Evolutionary conservation across 2,888 invertebrate genomes (phyloP).

Genomic region (Deilephila porcellus): DNA sequence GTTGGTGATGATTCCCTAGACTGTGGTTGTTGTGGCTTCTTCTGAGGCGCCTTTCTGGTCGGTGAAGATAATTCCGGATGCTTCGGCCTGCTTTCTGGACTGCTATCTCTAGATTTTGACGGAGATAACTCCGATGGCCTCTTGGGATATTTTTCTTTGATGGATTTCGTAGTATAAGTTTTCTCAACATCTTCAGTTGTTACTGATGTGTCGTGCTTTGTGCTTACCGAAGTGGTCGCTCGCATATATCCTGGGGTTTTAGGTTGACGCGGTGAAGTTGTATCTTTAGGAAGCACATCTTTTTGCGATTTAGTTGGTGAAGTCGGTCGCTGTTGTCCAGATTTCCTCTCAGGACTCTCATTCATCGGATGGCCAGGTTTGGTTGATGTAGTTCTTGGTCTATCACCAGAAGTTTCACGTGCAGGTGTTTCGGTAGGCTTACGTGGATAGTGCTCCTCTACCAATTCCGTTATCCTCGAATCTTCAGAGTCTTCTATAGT

Average conservation of each 20-base stretch:
- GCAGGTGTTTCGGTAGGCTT: slow-evolving; percentile 34
- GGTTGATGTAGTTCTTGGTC: slow-evolving; percentile 30
- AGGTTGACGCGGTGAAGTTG: neutral
- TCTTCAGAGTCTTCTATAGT: neutral
- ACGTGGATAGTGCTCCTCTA: neutral
- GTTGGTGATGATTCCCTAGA: slow-evolving; percentile 2
- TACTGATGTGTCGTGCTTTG: slow-evolving; percentile 39
- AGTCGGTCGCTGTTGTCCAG: slow-evolving; percentile 29
- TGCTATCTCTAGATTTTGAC: neutral
- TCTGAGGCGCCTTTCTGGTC: slow-evolving; percentile 2
- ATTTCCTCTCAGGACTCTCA: slow-evolving; percentile 38
- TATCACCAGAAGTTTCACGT: slow-evolving; percentile 29
- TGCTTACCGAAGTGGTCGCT: slow-evolving; percentile 39
- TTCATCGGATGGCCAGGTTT: slow-evolving; percentile 32
- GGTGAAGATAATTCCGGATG: slow-evolving; percentile 14
- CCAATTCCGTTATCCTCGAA: neutral
- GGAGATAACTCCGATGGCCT: slow-evolving; percentile 30
- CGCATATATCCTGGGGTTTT: slow-evolving; percentile 33
- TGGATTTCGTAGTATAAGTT: slow-evolving; percentile 34
- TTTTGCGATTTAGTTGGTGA: slow-evolving; percentile 31
- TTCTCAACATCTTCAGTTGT: slow-evolving; percentile 42
- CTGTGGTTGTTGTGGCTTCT: slow-evolving; percentile 9
- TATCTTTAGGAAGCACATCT: neutral
- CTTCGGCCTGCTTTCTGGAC: neutral
- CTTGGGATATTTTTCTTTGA: slow-evolving; percentile 33